Percentiles rank a stretch among this genome's conserved stretches.
Evolutionary conservation across 2,888 invertebrate genomes (phyloP).

Genomic region (Syritta pipiens): DNA sequence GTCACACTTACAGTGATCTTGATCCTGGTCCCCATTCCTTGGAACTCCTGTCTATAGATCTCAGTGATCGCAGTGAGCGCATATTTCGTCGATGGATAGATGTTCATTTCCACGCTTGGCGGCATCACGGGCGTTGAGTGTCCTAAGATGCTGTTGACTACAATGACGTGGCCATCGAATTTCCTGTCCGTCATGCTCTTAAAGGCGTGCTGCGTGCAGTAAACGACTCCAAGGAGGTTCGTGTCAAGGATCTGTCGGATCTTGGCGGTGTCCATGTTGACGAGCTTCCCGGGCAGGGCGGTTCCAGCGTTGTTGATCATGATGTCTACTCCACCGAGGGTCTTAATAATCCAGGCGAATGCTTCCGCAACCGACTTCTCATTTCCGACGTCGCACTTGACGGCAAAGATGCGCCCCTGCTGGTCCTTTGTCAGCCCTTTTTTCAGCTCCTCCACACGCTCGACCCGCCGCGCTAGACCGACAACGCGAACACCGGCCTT

Average conservation of each 20-base stretch:
- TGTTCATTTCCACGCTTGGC: constrained; percentile 62
- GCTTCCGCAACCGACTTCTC: constrained; percentile 81
- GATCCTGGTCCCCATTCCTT: constrained; percentile 74
- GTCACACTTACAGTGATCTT: constrained; percentile 75
- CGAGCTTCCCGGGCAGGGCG: constrained; percentile 70
- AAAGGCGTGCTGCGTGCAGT: constrained; percentile 80
- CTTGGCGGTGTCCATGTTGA: constrained; percentile 68
- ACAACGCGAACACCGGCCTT: constrained; percentile 81
- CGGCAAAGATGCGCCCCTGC: constrained; percentile 75
- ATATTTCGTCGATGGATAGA: constrained; percentile 76
- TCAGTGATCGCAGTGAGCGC: constrained; percentile 77
- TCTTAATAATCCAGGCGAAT: constrained; percentile 80
- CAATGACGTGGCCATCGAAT: constrained; percentile 80
- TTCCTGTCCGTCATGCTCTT: constrained; percentile 80
- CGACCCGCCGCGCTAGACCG: constrained; percentile 80
- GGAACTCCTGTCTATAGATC: constrained; percentile 76
- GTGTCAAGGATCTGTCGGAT: constrained; percentile 78
- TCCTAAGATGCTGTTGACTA: constrained; percentile 78
- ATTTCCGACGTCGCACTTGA: constrained; percentile 80
- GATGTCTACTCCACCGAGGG: constrained; percentile 81
- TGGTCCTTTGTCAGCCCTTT: constrained; percentile 69
- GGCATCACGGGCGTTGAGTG: constrained; percentile 71
- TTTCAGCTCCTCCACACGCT: constrained; percentile 77
- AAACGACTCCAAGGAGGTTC: constrained; percentile 79
- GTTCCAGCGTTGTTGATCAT: constrained; percentile 83